Evolutionary conservation across 2,888 invertebrate species (phyloP).

Genomic region (Netelia inedita): DNA sequence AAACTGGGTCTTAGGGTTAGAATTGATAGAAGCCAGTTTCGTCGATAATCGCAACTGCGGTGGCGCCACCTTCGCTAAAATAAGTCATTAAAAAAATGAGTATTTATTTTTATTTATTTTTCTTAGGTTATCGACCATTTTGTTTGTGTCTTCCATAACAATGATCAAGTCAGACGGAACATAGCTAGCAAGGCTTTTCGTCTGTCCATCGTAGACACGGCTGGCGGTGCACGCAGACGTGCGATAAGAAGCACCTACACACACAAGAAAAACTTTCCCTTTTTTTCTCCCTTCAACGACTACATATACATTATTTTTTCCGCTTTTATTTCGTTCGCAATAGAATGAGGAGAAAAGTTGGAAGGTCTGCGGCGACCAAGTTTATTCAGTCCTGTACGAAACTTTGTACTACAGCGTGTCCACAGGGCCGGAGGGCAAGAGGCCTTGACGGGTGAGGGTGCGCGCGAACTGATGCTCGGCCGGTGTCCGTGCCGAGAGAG

Average conservation of each 20-base stretch:
- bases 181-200: not conserved
- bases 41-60: not conserved
- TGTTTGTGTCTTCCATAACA: not conserved
- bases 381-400: conserved; percentile 84
- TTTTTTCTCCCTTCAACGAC: not conserved
- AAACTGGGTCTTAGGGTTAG: no score
- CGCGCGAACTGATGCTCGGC: conserved; percentile 29
- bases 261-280: conserved; percentile 2
- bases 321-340: conserved; percentile 42
- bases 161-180: not conserved
- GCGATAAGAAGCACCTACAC: conserved; percentile 2
- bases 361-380: conserved; percentile 80
- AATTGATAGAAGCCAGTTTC: not conserved
- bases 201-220: not conserved
- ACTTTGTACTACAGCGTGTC: conserved; percentile 85
- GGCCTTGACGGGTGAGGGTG: conserved; percentile 70
- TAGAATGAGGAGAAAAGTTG: conserved; percentile 72
- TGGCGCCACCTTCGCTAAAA: not conserved
- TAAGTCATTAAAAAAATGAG: not conserved
- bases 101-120: not conserved
- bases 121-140: not conserved
- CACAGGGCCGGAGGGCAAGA: conserved; percentile 83
- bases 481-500: conserved; percentile 19
- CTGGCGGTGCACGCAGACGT: not conserved
- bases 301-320: conserved; percentile 28